Base-by-base conservation (phyloP, 2,797 vertebrate genomes). In the Morelia viridis region DNA sequence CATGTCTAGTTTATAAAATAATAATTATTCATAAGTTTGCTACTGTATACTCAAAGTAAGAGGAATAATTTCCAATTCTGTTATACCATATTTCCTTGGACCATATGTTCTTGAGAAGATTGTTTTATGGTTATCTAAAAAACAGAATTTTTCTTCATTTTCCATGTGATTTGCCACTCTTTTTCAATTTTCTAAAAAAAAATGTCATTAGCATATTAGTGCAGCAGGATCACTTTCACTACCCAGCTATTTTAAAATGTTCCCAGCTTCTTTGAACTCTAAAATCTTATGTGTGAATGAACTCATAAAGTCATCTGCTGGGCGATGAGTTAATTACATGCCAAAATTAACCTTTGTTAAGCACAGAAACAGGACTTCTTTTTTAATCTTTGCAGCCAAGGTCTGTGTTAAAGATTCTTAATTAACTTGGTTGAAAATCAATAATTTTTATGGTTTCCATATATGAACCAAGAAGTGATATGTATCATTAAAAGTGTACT, bases 301-400 rank as follows among this genome's bases (percentile, higher is more conserved):
- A 90, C 93, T 94, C 13, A 95, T 93, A 95, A 85, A 89, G 89
- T 96, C 96, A 94, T 96, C 95, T 91, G 95, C 93, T 94, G 94
- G 94, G 94, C 94, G 93, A 93, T 92, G 85, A 97, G 87, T 95
- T 96, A 94, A 96, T 96, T 97, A 93, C 87, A 85, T 95, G 89
- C 93, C 89, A 96, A 95, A 96, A 96, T 96, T 95, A 96, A 96
- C 92, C 91, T 96, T 95, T 95, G 90, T 96, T 97, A 96, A 96
- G 93, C 95, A 96, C 91, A 95, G 71, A 96, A 96, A 94, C 93
- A 93, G 94, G 91, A 91, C 28, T 57, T 12, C 90, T 91, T 95
- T 96, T 96, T 95, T 1, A 80, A 95, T 96, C 92, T 94, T 46
- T 90, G 62, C 94, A 95, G 92, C 92, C 93, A 94, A 93, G 95